A percentile compares a stretch with the other conserved stretches of the same genome.
These are phyloP conservation scores for Pomacea maculata DNA, from an alignment of 1,140 invertebrate species.

Conservation along the genomic window DNA sequence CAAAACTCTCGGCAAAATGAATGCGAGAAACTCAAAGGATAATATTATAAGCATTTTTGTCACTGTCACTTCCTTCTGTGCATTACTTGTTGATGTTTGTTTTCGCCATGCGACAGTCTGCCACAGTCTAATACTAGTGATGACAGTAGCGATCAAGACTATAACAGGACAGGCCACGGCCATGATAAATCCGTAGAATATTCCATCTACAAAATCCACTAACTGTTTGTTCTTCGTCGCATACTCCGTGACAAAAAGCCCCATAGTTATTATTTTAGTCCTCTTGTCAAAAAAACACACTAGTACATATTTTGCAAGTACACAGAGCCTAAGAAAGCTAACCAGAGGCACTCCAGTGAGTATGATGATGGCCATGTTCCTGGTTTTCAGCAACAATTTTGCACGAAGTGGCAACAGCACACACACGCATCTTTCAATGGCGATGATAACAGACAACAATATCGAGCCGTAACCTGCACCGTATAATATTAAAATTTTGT, in stretches of 20 bases:
- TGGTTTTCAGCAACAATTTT: not conserved
- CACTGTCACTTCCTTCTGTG: not conserved
- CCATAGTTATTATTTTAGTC: not conserved
- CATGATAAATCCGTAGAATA: not conserved
- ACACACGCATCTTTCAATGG: not conserved
- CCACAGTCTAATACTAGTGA: not conserved
- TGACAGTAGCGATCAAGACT: not conserved
- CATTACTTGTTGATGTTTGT: not conserved
- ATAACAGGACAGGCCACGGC: not conserved
- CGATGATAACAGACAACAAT: slow-evolving; percentile 4
- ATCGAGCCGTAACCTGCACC: not conserved
- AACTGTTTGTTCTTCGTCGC: not conserved
- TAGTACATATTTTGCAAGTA: not conserved
- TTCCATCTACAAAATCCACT: not conserved
- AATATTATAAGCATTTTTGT: not conserved
- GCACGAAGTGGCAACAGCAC: not conserved
- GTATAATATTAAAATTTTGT: not conserved
- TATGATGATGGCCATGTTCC: not conserved
- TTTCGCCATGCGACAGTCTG: not conserved
- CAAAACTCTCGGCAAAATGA: not conserved
- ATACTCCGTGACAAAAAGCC: not conserved
- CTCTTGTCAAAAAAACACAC: not conserved
- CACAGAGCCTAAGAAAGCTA: not conserved
- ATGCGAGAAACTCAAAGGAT: not conserved
- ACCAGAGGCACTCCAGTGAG: not conserved